These are phyloP conservation scores for Coelogynopora nodosa DNA, from an alignment of 2,888 invertebrate genomes.

Conservation along the genomic window DNA sequence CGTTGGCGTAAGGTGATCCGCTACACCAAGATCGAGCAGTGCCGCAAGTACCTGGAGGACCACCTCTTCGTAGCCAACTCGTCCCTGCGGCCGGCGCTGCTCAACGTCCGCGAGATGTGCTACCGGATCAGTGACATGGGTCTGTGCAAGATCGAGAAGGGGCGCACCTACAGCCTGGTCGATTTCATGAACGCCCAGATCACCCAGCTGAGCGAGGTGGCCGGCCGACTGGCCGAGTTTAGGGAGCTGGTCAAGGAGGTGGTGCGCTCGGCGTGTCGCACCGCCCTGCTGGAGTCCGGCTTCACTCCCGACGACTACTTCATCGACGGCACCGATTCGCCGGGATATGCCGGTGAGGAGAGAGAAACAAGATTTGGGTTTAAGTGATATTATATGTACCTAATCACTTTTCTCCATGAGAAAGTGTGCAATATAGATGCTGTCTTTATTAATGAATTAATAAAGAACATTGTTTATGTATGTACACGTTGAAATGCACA, in stretches of 20 bases:
- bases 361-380: too few relatives aligned
- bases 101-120: slow-evolving; percentile 68
- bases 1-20: slow-evolving; percentile 74
- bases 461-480: too few relatives aligned
- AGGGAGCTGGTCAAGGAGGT: slow-evolving; percentile 66
- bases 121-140: slow-evolving; percentile 63
- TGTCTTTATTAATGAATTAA: too few relatives aligned
- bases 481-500: too few relatives aligned
- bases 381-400: too few relatives aligned
- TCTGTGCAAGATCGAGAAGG: slow-evolving; percentile 61
- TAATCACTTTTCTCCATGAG: too few relatives aligned
- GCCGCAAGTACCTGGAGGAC: slow-evolving; percentile 66
- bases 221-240: slow-evolving; percentile 60
- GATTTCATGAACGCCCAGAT: slow-evolving; percentile 61
- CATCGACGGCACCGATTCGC: slow-evolving; percentile 53
- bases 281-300: slow-evolving; percentile 72
- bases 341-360: slow-evolving; percentile 40
- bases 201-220: slow-evolving; percentile 59
- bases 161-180: slow-evolving; percentile 58
- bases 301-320: slow-evolving; percentile 73
- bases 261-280: slow-evolving; percentile 71
- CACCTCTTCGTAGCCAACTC: slow-evolving; percentile 73
- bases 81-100: slow-evolving; percentile 70
- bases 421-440: too few relatives aligned
- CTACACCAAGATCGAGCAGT: slow-evolving; percentile 68